Base-by-base conservation (phyloP, 2,888 invertebrate species). In the Thymelicus sylvestris region DNA sequence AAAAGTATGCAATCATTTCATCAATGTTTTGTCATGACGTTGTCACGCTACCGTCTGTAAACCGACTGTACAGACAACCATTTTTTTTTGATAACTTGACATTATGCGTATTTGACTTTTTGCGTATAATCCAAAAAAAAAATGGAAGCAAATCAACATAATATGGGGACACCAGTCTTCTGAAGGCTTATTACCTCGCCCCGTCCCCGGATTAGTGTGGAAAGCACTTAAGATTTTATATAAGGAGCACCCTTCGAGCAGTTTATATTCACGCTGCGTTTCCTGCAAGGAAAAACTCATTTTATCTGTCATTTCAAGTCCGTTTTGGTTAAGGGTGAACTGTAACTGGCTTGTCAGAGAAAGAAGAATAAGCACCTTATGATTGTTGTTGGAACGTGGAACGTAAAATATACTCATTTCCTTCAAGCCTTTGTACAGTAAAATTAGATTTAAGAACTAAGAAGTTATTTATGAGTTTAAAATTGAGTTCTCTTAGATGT, bases 201-300 rank as follows among this genome's bases (percentile, higher is more conserved):
- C 39, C 19, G 55, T 63, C 63, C 72, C 71, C 61, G 79, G 78
- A 78, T 79, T 78, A 79, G 77, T 73, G 72, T 65, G 76, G 75
- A 77, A 77, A 72, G 76, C 78, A 77, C 79, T 79, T 75, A 78
- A 76, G 78, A 76, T 77, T 78, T 77, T 77, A 75, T 78, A 76
- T 75, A 72, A 74, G 72, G 63, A 69, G 47, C 69, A 50, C 69
- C 69, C 69, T 69, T 69, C 63, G 61, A 64, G 52, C 15, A 63
- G 69, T 69, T 69, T 64, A 64, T 64, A 69, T 69, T 69, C 69
- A 64, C 48, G 57, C 38, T 38, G 57, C 69, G 60, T 67, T 66
- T 47, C 57, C 6, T 31, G 48, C 41, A 38, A 10, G 2, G 60
- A 15, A 67, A 59, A 67, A 59, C 38, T 59, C 59, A 38, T 59